A percentile compares a stretch with the other conserved stretches of the same genome.
phyloP scores from a whole-genome alignment of 1,140 invertebrate genomes.

The Trachymyrmex cornetzi region DNA sequence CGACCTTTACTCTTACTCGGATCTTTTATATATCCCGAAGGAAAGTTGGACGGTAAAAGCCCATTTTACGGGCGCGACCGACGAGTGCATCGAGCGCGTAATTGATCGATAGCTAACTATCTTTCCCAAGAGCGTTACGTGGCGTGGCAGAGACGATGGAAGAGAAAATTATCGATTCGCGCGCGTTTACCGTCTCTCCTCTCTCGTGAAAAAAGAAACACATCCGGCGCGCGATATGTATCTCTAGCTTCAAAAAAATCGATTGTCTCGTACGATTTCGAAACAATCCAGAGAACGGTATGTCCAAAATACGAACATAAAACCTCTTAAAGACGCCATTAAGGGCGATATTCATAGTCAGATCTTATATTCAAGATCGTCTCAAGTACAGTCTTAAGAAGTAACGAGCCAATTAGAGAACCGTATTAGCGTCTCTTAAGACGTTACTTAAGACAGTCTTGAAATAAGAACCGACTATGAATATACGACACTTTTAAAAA shows the following conservation, averaged over 20 bases:
- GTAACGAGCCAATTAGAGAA: too few species aligned
- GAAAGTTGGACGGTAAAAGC: constrained; percentile 51
- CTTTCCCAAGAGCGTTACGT: constrained; percentile 22
- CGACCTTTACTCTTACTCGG: constrained; percentile 56
- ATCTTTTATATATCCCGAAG: constrained; percentile 43
- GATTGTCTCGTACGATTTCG: not conserved
- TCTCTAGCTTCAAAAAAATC: not conserved
- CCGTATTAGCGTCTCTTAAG: too few species aligned
- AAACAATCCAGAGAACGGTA: too few species aligned
- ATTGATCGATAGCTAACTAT: constrained; percentile 56
- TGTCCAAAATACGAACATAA: too few species aligned
- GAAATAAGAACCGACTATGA: too few species aligned
- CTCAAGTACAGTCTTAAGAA: too few species aligned
- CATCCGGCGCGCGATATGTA: not conserved
- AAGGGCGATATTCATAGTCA: too few species aligned
- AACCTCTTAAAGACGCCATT: too few species aligned
- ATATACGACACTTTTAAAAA: too few species aligned
- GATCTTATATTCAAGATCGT: too few species aligned
- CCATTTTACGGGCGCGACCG: constrained; percentile 50
- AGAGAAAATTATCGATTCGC: constrained; percentile 43
- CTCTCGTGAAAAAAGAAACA: not conserved
- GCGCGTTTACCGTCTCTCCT: not conserved
- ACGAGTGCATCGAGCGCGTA: constrained; percentile 26
- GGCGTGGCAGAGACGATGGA: not conserved
- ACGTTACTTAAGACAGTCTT: too few species aligned